These are phyloP conservation scores for Eupsilia transversa DNA, from an alignment of 2,888 invertebrate species.

Conservation along the genomic window DNA sequence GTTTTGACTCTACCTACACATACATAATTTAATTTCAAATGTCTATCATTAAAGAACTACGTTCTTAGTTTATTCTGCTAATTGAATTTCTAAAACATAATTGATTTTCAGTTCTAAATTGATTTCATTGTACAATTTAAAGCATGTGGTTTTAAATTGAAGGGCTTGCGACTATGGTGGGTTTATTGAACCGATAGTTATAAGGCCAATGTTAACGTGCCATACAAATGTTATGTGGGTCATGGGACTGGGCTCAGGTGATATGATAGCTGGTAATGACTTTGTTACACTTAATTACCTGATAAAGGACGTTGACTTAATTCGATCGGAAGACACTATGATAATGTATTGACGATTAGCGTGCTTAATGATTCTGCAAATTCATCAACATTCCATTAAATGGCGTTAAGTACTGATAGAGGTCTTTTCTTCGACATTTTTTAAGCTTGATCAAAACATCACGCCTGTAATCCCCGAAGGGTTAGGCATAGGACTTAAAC, in stretches of 20 bases:
- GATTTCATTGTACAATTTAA: conserved; percentile 33
- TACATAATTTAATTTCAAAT: background rate
- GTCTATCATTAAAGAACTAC: background rate
- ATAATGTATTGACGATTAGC: conserved; percentile 58
- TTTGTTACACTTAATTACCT: conserved; percentile 74
- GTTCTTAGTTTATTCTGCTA: conserved; percentile 9
- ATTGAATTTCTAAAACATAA: conserved; percentile 23
- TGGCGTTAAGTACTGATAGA: background rate
- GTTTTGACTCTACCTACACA: background rate
- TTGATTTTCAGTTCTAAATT: conserved; percentile 28
- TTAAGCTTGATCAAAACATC: background rate
- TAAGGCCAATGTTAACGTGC: conserved; percentile 75
- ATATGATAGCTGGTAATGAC: conserved; percentile 79
- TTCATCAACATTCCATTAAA: conserved; percentile 15
- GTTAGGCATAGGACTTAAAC: no score
- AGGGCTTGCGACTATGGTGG: conserved; percentile 49
- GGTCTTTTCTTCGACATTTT: background rate
- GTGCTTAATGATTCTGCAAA: conserved; percentile 34
- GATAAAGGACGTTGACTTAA: conserved; percentile 78
- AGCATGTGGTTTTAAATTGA: conserved; percentile 31
- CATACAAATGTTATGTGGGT: conserved; percentile 78
- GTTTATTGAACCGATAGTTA: conserved; percentile 66
- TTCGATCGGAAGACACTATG: conserved; percentile 68
- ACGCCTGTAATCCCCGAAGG: background rate
- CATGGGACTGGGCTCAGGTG: conserved; percentile 80